Percentiles rank a stretch among this genome's conserved stretches.
phyloP scores from a whole-genome alignment of 2,888 invertebrate genomes.

The Merodon equestris region DNA sequence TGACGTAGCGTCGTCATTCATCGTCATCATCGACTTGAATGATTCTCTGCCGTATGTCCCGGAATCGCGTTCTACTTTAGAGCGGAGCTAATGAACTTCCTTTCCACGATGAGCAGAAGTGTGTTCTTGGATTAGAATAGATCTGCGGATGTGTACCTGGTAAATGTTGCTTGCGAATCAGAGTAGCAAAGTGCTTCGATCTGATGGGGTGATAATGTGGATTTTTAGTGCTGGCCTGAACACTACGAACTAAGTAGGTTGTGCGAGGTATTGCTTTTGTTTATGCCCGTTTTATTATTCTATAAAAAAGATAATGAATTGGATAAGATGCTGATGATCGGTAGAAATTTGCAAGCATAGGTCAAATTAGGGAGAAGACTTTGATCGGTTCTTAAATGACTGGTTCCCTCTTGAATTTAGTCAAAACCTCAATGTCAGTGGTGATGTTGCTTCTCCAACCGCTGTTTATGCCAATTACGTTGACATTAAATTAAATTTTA shows the following conservation, averaged over 20 bases:
- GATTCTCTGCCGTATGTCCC: slow-evolving; percentile 52
- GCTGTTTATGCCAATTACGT: too few species aligned
- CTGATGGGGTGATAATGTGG: slow-evolving; percentile 24
- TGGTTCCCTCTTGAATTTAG: too few species aligned
- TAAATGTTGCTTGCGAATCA: slow-evolving; percentile 41
- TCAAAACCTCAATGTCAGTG: too few species aligned
- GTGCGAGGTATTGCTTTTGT: not conserved
- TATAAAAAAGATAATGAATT: too few species aligned
- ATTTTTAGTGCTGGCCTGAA: not conserved
- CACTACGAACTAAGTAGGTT: slow-evolving; percentile 29
- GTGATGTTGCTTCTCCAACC: too few species aligned
- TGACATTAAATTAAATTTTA: too few species aligned
- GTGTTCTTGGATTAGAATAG: slow-evolving; percentile 47
- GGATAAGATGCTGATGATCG: too few species aligned
- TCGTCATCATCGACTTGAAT: slow-evolving; percentile 47
- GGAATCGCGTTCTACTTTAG: slow-evolving; percentile 62
- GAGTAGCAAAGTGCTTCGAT: slow-evolving; percentile 43
- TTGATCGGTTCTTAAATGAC: too few species aligned
- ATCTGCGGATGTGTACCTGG: slow-evolving; percentile 46
- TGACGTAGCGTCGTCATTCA: too few species aligned
- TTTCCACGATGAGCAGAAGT: slow-evolving; percentile 24
- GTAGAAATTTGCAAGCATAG: too few species aligned
- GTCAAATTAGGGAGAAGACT: too few species aligned
- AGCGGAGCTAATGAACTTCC: slow-evolving; percentile 65
- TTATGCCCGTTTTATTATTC: too few species aligned